Conservation (phyloP, 2,888 invertebrate genomes). For the Asteroscopus sphinx region DNA sequence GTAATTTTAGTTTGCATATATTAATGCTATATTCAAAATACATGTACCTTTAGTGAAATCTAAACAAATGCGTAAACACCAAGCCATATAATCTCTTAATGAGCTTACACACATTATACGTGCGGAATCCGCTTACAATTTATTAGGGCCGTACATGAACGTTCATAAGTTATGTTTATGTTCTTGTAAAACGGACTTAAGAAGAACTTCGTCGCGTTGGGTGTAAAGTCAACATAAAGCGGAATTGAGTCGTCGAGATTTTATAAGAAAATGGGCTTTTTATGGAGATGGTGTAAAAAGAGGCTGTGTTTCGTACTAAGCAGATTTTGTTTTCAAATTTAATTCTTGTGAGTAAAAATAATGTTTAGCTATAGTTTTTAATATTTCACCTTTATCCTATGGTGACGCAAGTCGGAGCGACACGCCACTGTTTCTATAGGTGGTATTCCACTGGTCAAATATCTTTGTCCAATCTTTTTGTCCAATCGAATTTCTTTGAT, state of each 20-base stretch:
- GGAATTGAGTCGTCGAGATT: conserved; percentile 52
- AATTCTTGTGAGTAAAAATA: conserved; percentile 4
- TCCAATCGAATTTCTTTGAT: no score
- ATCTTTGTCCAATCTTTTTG: no score
- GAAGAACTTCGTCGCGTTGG: conserved; percentile 31
- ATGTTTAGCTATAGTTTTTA: neutral
- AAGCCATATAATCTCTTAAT: conserved; percentile 51
- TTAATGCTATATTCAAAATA: conserved; percentile 7
- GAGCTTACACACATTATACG: conserved; percentile 52
- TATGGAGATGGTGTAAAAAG: conserved; percentile 42
- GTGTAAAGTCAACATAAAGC: conserved; percentile 48
- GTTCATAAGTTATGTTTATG: conserved; percentile 48
- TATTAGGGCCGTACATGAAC: conserved; percentile 47
- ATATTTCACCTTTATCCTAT: no score
- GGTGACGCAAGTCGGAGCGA: no score
- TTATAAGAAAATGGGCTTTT: conserved; percentile 43
- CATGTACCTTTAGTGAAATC: conserved; percentile 9
- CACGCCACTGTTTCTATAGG: no score
- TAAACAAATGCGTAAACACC: conserved; percentile 46
- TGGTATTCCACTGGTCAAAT: no score
- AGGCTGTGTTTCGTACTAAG: conserved; percentile 29
- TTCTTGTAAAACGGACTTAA: conserved; percentile 42
- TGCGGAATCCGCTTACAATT: conserved; percentile 56
- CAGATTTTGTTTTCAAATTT: conserved; percentile 7
- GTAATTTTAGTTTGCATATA: neutral